Evolutionary conservation across 1,140 invertebrate species (phyloP).

Genomic region (Episyrphus balteatus): DNA sequence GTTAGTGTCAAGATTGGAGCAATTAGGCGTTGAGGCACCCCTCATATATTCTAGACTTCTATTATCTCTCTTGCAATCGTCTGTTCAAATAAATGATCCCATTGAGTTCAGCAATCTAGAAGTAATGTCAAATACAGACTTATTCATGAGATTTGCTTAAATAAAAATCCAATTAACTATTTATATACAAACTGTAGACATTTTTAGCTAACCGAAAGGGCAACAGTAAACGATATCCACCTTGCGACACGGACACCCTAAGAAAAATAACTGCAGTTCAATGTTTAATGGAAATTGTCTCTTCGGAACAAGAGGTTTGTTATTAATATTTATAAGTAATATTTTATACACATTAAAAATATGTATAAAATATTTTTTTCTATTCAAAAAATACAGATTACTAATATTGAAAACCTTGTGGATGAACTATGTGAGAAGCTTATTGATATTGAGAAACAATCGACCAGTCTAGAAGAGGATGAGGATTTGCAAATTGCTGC

Average conservation of each 20-base stretch:
- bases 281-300: constrained; percentile 38
- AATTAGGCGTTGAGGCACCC: constrained; percentile 17
- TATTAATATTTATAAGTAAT: no score
- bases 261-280: constrained; percentile 44
- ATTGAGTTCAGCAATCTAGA: constrained; percentile 15
- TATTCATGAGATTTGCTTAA: not conserved
- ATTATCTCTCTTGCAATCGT: constrained; percentile 17
- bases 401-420: constrained; percentile 40
- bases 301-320: constrained; percentile 44
- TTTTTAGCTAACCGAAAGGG: constrained; percentile 12
- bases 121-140: constrained; percentile 8
- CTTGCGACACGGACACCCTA: constrained; percentile 38
- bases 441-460: constrained; percentile 35
- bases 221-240: constrained; percentile 7
- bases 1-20: constrained; percentile 17
- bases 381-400: constrained; percentile 22
- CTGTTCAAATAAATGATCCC: constrained; percentile 17
- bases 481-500: constrained; percentile 4
- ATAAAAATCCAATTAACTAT: not conserved
- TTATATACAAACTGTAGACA: constrained; percentile 5
- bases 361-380: no score
- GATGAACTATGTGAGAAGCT: constrained; percentile 41
- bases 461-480: constrained; percentile 10
- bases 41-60: constrained; percentile 15
- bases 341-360: no score